Conservation (phyloP, 2,797 vertebrate genomes). For the Micropoecilia bifurca region DNA sequence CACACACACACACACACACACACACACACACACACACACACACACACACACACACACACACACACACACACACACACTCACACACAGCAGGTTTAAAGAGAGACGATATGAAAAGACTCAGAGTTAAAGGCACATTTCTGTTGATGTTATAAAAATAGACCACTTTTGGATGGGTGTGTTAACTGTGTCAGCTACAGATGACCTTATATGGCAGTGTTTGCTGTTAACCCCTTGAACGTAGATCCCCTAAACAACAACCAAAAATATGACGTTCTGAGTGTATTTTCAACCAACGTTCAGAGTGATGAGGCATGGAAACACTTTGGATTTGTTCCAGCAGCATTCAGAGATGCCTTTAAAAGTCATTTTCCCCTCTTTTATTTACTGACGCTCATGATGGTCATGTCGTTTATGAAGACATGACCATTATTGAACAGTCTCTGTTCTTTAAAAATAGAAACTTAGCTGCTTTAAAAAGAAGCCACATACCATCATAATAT, state of each 20-base stretch:
- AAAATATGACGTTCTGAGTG: constrained; percentile 48
- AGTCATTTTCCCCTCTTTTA: neutral
- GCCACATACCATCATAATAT: neutral
- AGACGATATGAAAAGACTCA: neutral
- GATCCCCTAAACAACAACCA: constrained; percentile 54
- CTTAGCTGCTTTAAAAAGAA: neutral
- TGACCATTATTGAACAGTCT: too few relatives aligned
- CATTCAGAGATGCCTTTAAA: constrained; percentile 30
- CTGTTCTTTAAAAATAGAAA: neutral
- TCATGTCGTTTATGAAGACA: neutral
- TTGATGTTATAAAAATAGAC: constrained; percentile 30
- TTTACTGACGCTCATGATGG: neutral
- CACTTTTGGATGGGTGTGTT: constrained; percentile 15
- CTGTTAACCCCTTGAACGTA: constrained; percentile 43
- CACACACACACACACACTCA: neutral
- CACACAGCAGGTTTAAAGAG: constrained; percentile 31
- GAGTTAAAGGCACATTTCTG: constrained; percentile 27
- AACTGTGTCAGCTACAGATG: constrained; percentile 37
- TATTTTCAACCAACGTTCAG: constrained; percentile 53
- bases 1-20: neutral
- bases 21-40: too few relatives aligned
- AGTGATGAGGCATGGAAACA: constrained; percentile 50
- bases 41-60: too few relatives aligned
- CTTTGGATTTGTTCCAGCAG: constrained; percentile 33
- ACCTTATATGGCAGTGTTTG: constrained; percentile 65